These are phyloP conservation scores for Alosa sapidissima DNA, from an alignment of 2,797 vertebrate species.

Conservation along the genomic window DNA sequence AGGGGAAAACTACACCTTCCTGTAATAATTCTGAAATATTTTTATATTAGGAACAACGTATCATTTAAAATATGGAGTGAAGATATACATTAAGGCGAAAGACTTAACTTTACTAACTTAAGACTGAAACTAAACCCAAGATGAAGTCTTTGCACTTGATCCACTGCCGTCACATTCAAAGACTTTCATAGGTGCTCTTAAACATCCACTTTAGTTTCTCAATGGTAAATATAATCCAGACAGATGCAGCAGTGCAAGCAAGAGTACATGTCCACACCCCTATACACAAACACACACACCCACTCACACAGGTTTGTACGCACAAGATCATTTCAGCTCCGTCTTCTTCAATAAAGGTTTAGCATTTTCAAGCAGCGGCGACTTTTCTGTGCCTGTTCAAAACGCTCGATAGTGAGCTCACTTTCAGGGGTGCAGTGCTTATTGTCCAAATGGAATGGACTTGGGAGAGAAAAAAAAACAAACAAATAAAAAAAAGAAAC, in stretches of 20 bases:
- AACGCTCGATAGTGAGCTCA: slow-evolving; percentile 21
- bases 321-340: slow-evolving; percentile 30
- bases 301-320: slow-evolving; percentile 16
- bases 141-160: background rate
- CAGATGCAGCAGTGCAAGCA: slow-evolving; percentile 8
- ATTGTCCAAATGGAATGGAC: slow-evolving; percentile 22
- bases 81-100: slow-evolving; percentile 34
- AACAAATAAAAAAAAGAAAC: slow-evolving; percentile 23
- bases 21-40: background rate
- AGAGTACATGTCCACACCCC: background rate
- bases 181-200: slow-evolving; percentile 1
- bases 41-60: slow-evolving; percentile 33
- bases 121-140: slow-evolving; percentile 29
- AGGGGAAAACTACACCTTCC: background rate
- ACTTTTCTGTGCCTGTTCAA: slow-evolving; percentile 30
- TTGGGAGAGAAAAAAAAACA: background rate
- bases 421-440: background rate
- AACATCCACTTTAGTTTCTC: slow-evolving; percentile 9
- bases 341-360: slow-evolving; percentile 16
- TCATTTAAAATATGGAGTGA: slow-evolving; percentile 29
- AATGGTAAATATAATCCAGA: background rate
- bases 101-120: background rate
- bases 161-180: slow-evolving; percentile 10
- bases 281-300: slow-evolving; percentile 8
- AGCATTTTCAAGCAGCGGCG: slow-evolving; percentile 42